Evolutionary conservation across 2,113 vertebrate species (phyloP), one percentile per base, ranked within the genome.

Genomic region (Scopus umbretta): DNA sequence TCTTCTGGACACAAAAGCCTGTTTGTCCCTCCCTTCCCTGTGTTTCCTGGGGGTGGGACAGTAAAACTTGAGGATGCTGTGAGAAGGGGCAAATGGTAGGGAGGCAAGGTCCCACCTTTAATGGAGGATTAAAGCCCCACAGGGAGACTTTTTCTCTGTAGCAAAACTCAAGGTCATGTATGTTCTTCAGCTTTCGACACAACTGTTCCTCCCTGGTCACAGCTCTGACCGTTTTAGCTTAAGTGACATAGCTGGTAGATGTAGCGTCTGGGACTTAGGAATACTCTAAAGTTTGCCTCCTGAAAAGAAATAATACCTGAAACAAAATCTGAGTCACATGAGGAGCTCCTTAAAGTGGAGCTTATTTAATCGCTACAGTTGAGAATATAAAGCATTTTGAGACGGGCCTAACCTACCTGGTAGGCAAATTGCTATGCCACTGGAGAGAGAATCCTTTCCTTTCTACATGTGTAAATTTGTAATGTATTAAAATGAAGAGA

Each of bases 401-500:
- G 92, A 68, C 53, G 49, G 23, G 19, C 36, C 56, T 95, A 22
- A 55, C 43, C 66, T 79, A 40, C 61, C 70, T 85, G 56, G 16
- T 40, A 59, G 78, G 66, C 58, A 79, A 89, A 80, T 62, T 80
- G 62, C 59, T 72, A 2, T 59, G 34, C 80, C 32, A 32, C 42
- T 14, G 38, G 68, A 80, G 80, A 40, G 30, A 27, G 8, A 92
- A 76, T 86, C 21, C 43, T 93, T 94, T 86, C 59, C 68, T 80
- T 94, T 88, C 80, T 71, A 30, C 2, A 1, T 30, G 29, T 50
- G 65, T 61, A 76, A 52, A 65, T 84, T 50, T 92, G 50, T 75
- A 67, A 81, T 84, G 34, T 72, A 65, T 87, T 96, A 92, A 94
- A 96, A 86, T 81, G 40, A 95, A 82, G 53, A 89, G 76, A 73